phyloP scores from a whole-genome alignment of 2,113 vertebrate genomes.

The Pachycephala philippinensis region DNA sequence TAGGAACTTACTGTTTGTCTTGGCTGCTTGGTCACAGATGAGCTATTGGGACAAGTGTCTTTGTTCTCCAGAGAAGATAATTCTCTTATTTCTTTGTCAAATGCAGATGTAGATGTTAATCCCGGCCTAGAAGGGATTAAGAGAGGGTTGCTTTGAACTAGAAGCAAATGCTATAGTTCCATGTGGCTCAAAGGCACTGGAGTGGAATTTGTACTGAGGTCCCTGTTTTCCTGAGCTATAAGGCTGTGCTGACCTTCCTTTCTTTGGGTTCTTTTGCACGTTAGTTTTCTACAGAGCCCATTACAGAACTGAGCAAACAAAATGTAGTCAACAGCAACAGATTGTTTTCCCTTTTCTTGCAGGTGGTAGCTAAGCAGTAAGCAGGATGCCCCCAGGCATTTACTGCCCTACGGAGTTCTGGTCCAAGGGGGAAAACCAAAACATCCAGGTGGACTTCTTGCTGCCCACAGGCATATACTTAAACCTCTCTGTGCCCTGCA shows the following conservation, averaged over 20 bases:
- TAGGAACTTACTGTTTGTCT: background rate
- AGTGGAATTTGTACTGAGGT: background rate
- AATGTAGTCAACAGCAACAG: background rate
- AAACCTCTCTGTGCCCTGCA: constrained; percentile 85
- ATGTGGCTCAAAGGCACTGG: background rate
- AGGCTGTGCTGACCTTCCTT: background rate
- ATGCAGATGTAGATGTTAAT: background rate
- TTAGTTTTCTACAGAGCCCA: background rate
- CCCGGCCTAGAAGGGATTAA: background rate
- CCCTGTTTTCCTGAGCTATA: background rate
- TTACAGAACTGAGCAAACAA: background rate
- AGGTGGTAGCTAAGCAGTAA: constrained; percentile 76
- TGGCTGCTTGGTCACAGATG: background rate
- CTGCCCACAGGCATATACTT: constrained; percentile 94
- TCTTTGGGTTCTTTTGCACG: background rate
- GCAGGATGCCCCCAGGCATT: constrained; percentile 92
- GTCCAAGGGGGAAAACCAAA: constrained; percentile 86
- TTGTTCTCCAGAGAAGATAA: background rate
- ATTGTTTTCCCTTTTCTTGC: constrained; percentile 56
- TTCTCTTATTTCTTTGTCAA: background rate
- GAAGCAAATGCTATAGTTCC: background rate
- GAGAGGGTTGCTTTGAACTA: background rate
- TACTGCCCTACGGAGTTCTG: constrained; percentile 92
- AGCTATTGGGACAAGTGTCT: background rate
- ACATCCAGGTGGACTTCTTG: constrained; percentile 89